Conservation (phyloP, 1,140 invertebrate genomes). For the Rhagoletis zephyria region DNA sequence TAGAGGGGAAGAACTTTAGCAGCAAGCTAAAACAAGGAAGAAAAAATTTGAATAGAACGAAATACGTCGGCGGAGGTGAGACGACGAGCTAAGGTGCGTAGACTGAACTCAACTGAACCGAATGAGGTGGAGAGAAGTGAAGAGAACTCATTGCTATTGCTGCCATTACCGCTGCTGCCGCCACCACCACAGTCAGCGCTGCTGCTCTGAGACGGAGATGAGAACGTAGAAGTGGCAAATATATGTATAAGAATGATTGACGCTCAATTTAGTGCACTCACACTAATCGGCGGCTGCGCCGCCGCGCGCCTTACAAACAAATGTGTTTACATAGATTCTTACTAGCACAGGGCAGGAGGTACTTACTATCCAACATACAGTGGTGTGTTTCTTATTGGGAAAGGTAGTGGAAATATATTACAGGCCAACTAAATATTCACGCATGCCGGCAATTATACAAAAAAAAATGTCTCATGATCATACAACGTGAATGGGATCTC, state of each 20-base stretch:
- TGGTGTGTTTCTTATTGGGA: constrained; percentile 47
- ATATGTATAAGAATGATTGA: constrained; percentile 40
- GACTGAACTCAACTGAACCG: constrained; percentile 52
- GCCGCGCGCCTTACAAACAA: background rate
- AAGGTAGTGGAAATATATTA: constrained; percentile 29
- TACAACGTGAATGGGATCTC: too few species aligned
- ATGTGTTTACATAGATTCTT: constrained; percentile 22
- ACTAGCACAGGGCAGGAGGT: background rate
- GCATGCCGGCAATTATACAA: too few species aligned
- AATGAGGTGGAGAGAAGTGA: constrained; percentile 43
- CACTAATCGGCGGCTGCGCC: constrained; percentile 30
- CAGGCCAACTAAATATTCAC: background rate
- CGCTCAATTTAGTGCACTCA: constrained; percentile 48
- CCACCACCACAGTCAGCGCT: background rate
- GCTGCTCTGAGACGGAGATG: constrained; percentile 20
- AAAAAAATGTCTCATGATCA: too few species aligned
- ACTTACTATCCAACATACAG: constrained; percentile 13
- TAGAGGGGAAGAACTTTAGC: constrained; percentile 45
- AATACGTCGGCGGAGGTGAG: constrained; percentile 55
- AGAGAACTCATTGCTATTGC: constrained; percentile 48
- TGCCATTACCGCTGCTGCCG: constrained; percentile 1
- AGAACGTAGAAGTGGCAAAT: constrained; percentile 50
- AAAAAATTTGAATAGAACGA: constrained; percentile 48
- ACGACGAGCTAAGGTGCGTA: constrained; percentile 52
- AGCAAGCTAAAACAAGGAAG: constrained; percentile 31